phyloP scores from a whole-genome alignment of 2,797 vertebrate genomes.

The Epinephelus malabaricus region DNA sequence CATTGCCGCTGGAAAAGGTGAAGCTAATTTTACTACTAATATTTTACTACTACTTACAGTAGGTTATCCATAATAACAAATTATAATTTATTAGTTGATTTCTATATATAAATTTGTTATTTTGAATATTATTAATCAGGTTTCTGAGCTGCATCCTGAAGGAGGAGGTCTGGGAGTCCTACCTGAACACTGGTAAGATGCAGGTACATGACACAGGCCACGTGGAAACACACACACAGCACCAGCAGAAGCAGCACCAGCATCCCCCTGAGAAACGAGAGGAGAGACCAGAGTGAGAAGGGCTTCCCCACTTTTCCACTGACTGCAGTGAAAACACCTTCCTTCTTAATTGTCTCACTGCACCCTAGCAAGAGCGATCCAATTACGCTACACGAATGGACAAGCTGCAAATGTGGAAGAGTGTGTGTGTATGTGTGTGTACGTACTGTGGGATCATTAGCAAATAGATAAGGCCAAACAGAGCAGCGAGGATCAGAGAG shows the following conservation, averaged over 20 bases:
- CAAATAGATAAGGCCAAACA: conserved; percentile 97
- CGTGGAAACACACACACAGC: conserved; percentile 96
- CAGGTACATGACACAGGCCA: conserved; percentile 96
- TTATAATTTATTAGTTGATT: too few species aligned
- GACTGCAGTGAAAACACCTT: conserved; percentile 42
- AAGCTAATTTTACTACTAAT: too few species aligned
- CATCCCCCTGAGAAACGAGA: conserved; percentile 86
- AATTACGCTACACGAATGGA: conserved; percentile 42
- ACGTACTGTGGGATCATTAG: conserved; percentile 98
- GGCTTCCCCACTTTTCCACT: conserved; percentile 44
- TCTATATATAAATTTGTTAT: too few species aligned
- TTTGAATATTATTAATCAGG: background rate
- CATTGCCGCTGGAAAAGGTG: too few species aligned
- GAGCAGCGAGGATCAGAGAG: conserved; percentile 93
- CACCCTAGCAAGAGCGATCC: conserved; percentile 32
- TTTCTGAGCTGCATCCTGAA: background rate
- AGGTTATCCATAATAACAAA: too few species aligned
- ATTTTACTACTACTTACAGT: too few species aligned
- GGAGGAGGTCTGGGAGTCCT: conserved; percentile 51
- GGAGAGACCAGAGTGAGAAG: conserved; percentile 28
- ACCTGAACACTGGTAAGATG: conserved; percentile 94
- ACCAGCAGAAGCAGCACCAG: conserved; percentile 94
- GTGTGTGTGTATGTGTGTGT: conserved; percentile 46
- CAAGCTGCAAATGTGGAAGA: background rate
- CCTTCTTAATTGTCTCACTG: conserved; percentile 47